A percentile compares a stretch with the other conserved stretches of the same genome.
Conservation (phyloP, 2,888 invertebrate genomes). For the Nebria brevicollis region DNA sequence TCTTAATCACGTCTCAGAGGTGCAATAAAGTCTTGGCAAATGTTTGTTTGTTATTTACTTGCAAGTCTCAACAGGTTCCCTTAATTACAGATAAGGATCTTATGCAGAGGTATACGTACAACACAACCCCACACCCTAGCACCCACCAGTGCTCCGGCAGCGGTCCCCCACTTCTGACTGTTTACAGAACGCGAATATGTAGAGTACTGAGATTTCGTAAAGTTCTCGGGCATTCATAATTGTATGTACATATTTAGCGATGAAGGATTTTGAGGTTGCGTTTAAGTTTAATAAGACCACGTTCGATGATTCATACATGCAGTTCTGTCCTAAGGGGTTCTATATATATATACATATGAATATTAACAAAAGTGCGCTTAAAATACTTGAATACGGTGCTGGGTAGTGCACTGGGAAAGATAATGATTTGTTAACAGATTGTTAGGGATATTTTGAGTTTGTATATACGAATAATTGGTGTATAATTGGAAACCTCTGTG, state of each 20-base stretch:
- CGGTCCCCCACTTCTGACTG: background rate
- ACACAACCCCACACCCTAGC: background rate
- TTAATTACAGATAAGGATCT: conserved; percentile 11
- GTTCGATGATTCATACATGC: conserved; percentile 28
- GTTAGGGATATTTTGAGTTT: conserved; percentile 26
- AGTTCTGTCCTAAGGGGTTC: background rate
- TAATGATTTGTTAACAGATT: conserved; percentile 42
- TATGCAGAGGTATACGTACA: background rate
- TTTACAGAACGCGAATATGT: background rate
- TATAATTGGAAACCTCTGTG: conserved; percentile 29
- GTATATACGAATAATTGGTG: conserved; percentile 30
- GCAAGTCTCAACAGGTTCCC: conserved; percentile 11
- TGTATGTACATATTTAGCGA: background rate
- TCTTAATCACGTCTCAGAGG: conserved; percentile 13
- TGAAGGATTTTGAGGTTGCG: background rate
- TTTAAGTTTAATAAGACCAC: background rate
- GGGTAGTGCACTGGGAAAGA: conserved; percentile 21
- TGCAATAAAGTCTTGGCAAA: conserved; percentile 2
- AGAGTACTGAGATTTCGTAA: background rate
- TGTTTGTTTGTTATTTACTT: conserved; percentile 18
- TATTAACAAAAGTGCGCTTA: conserved; percentile 20
- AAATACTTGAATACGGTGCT: conserved; percentile 10
- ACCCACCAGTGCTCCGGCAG: background rate
- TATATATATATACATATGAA: conserved; percentile 18
- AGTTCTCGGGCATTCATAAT: background rate